Evolutionary conservation across 2,113 vertebrate genomes (phyloP), one percentile per base, ranked within the genome.

Genomic region (Cyanocitta stelleri): DNA sequence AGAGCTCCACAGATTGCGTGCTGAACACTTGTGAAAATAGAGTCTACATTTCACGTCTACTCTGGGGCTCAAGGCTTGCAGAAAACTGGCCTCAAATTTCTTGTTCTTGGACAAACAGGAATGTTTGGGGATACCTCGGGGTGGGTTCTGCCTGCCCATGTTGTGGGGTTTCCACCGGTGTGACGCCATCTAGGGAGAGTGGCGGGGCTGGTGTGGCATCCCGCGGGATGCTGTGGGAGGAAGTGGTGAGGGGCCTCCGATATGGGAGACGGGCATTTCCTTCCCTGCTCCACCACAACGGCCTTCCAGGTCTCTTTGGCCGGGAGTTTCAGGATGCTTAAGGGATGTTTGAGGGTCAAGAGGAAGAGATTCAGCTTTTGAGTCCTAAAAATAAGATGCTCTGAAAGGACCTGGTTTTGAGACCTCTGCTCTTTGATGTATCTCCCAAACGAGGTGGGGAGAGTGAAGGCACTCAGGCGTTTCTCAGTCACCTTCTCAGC

Each of bases 21-120:
- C 95, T 66, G 95, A 96, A 90, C 95, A 94, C 95, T 95, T 97
- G 93, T 95, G 96, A 93, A 97, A 97, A 96, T 90, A 96, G 75
- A 93, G 93, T 72, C 92, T 87, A 61, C 83, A 54, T 95, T 95
- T 96, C 92, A 89, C 3, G 0, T 93, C 93, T 94, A 82, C 80
- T 84, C 84, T 58, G 92, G 80, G 95, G 88, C 90, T 95, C 88
- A 7, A 59, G 83, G 66, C 54, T 94, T 37, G 16, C 86, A 90
- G 76, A 89, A 79, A 61, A 22, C 46, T 33, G 62, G 76, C 88
- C 85, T 96, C 68, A 11, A 19, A 35, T 93, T 94, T 94, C 93
- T 92, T 67, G 71, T 86, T 95, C 93, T 94, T 95, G 89, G 91
- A 89, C 76, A 93, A 94, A 64, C 51, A 35, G 8, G 43, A 35